Evolutionary conservation across 2,888 invertebrate genomes (phyloP).

Genomic region (Himalopsyche tibetana): DNA sequence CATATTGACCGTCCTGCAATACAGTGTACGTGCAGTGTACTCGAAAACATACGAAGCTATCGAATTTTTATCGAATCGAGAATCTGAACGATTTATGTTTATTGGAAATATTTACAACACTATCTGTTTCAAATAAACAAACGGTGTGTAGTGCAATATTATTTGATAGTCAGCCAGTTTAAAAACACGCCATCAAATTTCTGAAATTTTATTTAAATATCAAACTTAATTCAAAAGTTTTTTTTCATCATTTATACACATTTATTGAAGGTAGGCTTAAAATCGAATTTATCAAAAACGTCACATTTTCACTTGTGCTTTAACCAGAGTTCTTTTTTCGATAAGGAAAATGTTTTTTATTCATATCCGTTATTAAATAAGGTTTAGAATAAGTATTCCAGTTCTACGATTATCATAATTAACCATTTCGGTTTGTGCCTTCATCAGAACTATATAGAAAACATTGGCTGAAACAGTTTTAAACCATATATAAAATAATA

Average conservation of each 20-base stretch:
- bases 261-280: not conserved
- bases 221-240: not conserved
- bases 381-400: too few relatives aligned
- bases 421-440: too few relatives aligned
- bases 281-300: too few relatives aligned
- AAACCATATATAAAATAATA: too few relatives aligned
- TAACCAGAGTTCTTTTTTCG: too few relatives aligned
- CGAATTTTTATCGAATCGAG: conserved; percentile 35
- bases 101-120: conserved; percentile 35
- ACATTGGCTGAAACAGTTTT: too few relatives aligned
- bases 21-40: not conserved
- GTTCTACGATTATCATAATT: too few relatives aligned
- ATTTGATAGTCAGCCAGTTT: not conserved
- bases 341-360: too few relatives aligned
- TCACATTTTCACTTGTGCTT: too few relatives aligned
- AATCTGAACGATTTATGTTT: conserved; percentile 39
- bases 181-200: not conserved
- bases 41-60: conserved; percentile 32
- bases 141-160: conserved; percentile 18
- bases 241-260: not conserved
- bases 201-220: not conserved
- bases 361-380: too few relatives aligned
- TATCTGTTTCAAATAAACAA: conserved; percentile 29
- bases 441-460: too few relatives aligned
- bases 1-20: not conserved